Evolutionary conservation across 2,797 vertebrate species (phyloP), one percentile per base, ranked within the genome.

Genomic region (Distichodus sexfasciatus): DNA sequence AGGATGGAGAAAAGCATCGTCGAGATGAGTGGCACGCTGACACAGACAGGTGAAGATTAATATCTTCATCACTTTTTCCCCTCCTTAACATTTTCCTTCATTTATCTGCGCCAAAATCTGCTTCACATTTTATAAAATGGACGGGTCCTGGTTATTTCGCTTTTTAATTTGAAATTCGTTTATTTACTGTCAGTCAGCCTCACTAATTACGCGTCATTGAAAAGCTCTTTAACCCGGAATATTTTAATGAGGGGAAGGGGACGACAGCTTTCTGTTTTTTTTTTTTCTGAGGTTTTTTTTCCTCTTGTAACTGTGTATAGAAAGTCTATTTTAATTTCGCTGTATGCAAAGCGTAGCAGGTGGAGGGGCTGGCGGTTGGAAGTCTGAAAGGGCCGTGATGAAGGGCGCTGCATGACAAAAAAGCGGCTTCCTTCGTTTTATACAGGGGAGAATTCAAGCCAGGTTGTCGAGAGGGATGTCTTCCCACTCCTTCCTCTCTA

Each of bases 101-200:
- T 97, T 98, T 98, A 98, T 98, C 96, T 97, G 94, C 94, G 92
- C 93, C 93, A 94, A 95, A 97, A 98, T 98, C 94, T 95, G 93
- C 90, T n/a, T 92, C 91, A 94, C 97, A 95, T 94, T 97, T 92
- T 96, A 96, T 95, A 98, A 98, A 98, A n/a, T n/a, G 96, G 95
- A 98, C 94, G 93, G n/a, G 91, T 82, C 94, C 96, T 96, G 94
- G n/a, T 99, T 95, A 98, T 98, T 98, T 98, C 90, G 91, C 94
- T 97, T n/a, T n/a, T 98, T 98, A 98, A 98, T 98, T 97, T 98
- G 96, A 98, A 99, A 98, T 98, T 97, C n/a, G 96, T 95, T 98
- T 99, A 96, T 99, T 98, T 99, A 98, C 96, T 97, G 95, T 98
- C 96, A 96, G 94, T 91, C 93, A 90, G 94, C 94, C 96, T 97